A percentile compares a stretch with the other conserved stretches of the same genome.
phyloP scores from a whole-genome alignment of 1,140 invertebrate species.

The Paraescarpia echinospica region DNA sequence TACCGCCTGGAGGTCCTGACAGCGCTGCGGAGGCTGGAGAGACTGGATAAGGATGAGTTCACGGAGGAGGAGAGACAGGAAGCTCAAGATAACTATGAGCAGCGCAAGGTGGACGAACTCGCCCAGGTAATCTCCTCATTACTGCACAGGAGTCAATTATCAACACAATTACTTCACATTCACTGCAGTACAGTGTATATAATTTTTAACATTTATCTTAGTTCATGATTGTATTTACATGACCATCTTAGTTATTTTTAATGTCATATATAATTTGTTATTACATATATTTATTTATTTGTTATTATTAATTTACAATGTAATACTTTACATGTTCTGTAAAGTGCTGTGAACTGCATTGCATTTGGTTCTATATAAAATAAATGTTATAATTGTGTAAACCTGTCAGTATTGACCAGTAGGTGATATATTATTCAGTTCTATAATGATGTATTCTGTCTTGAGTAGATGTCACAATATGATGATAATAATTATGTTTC shows the following conservation, averaged over 20 bases:
- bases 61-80: constrained; percentile 56
- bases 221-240: too few species aligned
- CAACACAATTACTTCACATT: not conserved
- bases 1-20: constrained; percentile 56
- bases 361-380: too few species aligned
- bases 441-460: not conserved
- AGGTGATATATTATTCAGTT: not conserved
- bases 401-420: not conserved
- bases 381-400: too few species aligned
- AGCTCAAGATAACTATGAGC: constrained; percentile 52
- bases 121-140: not conserved
- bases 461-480: not conserved
- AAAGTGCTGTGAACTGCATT: too few species aligned
- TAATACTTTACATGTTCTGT: too few species aligned
- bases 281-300: too few species aligned
- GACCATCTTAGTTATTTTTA: too few species aligned
- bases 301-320: too few species aligned
- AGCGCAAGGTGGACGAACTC: constrained; percentile 42
- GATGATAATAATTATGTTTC: too few species aligned
- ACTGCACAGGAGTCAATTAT: not conserved
- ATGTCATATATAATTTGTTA: too few species aligned
- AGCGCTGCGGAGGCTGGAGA: constrained; percentile 50
- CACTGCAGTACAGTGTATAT: not conserved
- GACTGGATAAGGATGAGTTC: constrained; percentile 58
- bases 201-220: not conserved